Conservation (phyloP, 2,797 vertebrate genomes). For the Pelodytes ibericus region DNA sequence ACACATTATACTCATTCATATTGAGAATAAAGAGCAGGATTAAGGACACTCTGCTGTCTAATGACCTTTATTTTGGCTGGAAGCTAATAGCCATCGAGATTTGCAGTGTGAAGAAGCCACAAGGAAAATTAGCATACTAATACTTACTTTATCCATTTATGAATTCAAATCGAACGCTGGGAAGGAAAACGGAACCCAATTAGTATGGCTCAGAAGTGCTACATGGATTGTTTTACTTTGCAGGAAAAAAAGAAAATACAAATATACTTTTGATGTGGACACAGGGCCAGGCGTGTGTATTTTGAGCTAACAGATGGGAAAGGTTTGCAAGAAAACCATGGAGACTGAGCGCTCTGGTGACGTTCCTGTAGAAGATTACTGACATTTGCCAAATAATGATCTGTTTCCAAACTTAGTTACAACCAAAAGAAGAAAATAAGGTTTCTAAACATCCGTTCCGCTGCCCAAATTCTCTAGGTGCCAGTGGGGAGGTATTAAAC, state of each 20-base stretch:
- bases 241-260: background rate
- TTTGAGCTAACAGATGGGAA: background rate
- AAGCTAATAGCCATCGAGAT: conserved; percentile 62
- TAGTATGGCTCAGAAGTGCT: conserved; percentile 25
- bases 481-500: too few species aligned
- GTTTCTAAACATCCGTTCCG: too few species aligned
- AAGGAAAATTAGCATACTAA: conserved; percentile 57
- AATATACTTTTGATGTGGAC: background rate
- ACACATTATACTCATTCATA: conserved; percentile 61
- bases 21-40: conserved; percentile 58
- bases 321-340: too few species aligned
- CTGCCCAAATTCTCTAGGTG: too few species aligned
- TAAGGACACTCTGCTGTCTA: conserved; percentile 57
- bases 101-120: conserved; percentile 58
- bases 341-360: too few species aligned
- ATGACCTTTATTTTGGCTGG: conserved; percentile 70
- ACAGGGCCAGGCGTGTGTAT: background rate
- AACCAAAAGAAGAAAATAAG: too few species aligned
- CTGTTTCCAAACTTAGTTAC: too few species aligned
- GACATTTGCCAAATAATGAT: too few species aligned
- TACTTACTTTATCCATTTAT: conserved; percentile 60
- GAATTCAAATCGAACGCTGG: conserved; percentile 61
- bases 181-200: conserved; percentile 56
- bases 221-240: conserved; percentile 19
- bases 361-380: too few species aligned